These are phyloP conservation scores for Penelope pileata DNA, from an alignment of 2,113 vertebrate genomes.

Conservation along the genomic window DNA sequence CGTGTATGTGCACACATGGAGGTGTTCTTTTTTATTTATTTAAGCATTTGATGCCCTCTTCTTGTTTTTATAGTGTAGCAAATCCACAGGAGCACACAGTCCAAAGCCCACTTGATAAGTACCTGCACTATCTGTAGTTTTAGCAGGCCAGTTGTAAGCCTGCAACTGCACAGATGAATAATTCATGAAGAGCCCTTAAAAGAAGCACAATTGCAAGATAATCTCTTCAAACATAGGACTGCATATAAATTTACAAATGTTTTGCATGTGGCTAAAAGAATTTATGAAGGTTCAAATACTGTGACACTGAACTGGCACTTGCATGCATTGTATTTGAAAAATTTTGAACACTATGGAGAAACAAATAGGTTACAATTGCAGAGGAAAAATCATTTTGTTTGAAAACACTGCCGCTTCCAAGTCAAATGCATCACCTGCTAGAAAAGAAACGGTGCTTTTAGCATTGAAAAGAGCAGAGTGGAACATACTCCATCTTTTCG, in stretches of 20 bases:
- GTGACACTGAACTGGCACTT: constrained; percentile 27
- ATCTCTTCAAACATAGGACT: background rate
- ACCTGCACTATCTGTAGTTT: background rate
- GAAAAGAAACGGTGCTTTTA: constrained; percentile 24
- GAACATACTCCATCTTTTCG: background rate
- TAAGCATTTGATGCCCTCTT: constrained; percentile 60
- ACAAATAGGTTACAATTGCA: background rate
- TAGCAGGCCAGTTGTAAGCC: background rate
- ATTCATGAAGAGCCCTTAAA: background rate
- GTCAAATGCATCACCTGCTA: background rate
- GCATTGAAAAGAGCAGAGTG: background rate
- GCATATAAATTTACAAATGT: background rate
- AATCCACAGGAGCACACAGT: constrained; percentile 9
- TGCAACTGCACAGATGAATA: constrained; percentile 17
- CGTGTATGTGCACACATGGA: background rate
- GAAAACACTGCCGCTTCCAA: background rate
- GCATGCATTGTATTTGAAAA: background rate
- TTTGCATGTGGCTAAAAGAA: background rate
- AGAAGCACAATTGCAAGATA: background rate
- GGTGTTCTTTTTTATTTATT: constrained; percentile 30
- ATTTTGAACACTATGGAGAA: background rate
- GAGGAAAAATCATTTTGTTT: background rate
- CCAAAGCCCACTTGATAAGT: background rate
- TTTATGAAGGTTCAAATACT: constrained; percentile 4
- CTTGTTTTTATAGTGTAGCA: constrained; percentile 53